Evolutionary conservation across 2,888 invertebrate species (phyloP).

Genomic region (Dascillus cervinus): DNA sequence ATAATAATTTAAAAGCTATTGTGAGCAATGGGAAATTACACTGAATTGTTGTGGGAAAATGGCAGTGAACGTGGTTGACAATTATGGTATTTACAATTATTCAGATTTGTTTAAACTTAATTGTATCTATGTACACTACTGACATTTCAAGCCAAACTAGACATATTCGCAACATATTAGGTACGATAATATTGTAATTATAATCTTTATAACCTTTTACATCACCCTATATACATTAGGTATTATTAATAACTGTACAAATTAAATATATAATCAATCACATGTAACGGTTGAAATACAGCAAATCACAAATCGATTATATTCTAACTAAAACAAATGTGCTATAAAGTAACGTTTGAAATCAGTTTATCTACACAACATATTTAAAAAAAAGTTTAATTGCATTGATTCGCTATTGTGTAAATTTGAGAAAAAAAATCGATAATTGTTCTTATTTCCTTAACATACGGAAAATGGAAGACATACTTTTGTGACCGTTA

Average conservation of each 20-base stretch:
- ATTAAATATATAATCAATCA: constrained; percentile 7
- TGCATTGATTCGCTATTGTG: constrained; percentile 12
- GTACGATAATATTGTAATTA: constrained; percentile 13
- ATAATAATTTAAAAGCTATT: constrained; percentile 18
- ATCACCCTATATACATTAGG: not conserved
- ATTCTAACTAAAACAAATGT: constrained; percentile 8
- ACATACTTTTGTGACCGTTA: constrained; percentile 9
- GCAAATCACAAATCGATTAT: constrained; percentile 12
- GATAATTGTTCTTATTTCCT: too few species aligned
- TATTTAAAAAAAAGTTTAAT: constrained; percentile 3
- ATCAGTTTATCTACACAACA: constrained; percentile 3
- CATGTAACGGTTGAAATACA: constrained; percentile 11
- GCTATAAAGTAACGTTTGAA: constrained; percentile 11
- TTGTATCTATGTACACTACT: constrained; percentile 15
- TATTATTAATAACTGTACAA: not conserved
- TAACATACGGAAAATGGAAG: constrained; percentile 10
- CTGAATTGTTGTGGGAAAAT: constrained; percentile 14
- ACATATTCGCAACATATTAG: constrained; percentile 14
- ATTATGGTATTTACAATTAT: constrained; percentile 6
- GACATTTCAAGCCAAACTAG: constrained; percentile 10
- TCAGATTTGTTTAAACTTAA: constrained; percentile 8
- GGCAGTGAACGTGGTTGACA: constrained; percentile 20
- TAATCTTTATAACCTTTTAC: not conserved
- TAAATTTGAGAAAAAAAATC: too few species aligned
- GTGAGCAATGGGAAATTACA: constrained; percentile 16